Evolutionary conservation across 2,888 invertebrate species (phyloP).

Genomic region (Anthophora plumipes): DNA sequence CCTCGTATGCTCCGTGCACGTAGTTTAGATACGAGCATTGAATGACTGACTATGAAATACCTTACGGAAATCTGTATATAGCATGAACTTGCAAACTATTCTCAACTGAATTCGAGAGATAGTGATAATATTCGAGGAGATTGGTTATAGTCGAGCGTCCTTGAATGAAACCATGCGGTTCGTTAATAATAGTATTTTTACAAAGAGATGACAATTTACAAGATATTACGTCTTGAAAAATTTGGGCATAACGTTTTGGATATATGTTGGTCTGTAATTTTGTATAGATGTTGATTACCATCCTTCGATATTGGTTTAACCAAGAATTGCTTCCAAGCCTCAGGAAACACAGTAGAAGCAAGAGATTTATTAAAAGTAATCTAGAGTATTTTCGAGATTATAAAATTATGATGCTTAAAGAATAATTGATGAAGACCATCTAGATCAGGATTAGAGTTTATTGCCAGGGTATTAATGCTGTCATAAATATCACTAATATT

Average conservation of each 20-base stretch:
- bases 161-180: background rate
- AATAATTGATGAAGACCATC: background rate
- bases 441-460: background rate
- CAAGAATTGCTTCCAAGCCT: background rate
- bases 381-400: background rate
- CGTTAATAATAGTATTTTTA: background rate
- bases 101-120: too few species aligned
- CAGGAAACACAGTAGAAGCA: background rate
- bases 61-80: too few species aligned
- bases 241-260: conserved; percentile 7
- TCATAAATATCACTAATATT: background rate
- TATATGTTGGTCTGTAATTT: background rate
- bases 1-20: too few species aligned
- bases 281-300: too few species aligned
- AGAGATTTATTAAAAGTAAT: conserved; percentile 2
- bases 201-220: background rate
- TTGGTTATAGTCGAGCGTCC: background rate
- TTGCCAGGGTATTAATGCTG: background rate
- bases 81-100: too few species aligned
- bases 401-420: background rate
- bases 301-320: background rate
- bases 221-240: background rate
- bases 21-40: too few species aligned
- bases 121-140: too few species aligned
- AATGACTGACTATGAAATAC: too few species aligned